Evolutionary conservation across 2,113 vertebrate genomes (phyloP), one percentile per base, ranked within the genome.

Genomic region (Riparia riparia): DNA sequence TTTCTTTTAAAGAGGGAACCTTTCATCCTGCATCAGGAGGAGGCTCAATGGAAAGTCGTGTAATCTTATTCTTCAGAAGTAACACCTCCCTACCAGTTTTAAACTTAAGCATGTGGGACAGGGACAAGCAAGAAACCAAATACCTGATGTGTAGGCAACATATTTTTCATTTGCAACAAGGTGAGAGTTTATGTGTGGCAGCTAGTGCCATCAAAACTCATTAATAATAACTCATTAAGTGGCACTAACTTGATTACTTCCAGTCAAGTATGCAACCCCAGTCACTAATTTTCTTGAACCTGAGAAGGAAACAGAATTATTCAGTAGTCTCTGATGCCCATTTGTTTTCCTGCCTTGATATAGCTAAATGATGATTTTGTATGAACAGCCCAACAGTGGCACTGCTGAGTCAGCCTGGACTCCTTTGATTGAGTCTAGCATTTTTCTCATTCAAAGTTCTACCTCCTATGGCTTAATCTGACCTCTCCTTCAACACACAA

Each of bases 141-240:
- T 42, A 3, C 4, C 18, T 84, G 37, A 28, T 60, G n/a, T 66
- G 9, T 25, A 86, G 39, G n/a, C 39, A 78, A 58, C 20, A 39
- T 1, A 26, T 78, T 86, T 86, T 94, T 74, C 15, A 32, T 66
- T 93, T 93, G 42, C n/a, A 79, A 47, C 19, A 65, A 72, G 42
- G 7, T 50, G 65, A 56, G 73, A 82, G 58, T 83, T 91, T 81
- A 50, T 56, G 12, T 54, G 16, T 91, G 77, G 47, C 56, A 78
- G 29, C 44, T 86, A 80, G 70, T 78, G 47, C 49, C 93, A 64
- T 93, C 66, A 78, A 93, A 89, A 71, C 34, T 89, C 77, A 89
- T 60, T 82, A 84, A 78, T 28, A 78, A 44, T 56, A 78, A 54
- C 29, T 87, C n/a, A 17, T 89, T 84, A 87, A 68, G 49, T 24